Evolutionary conservation across 2,888 invertebrate species (phyloP).

Genomic region (Ormyrus thymus): DNA sequence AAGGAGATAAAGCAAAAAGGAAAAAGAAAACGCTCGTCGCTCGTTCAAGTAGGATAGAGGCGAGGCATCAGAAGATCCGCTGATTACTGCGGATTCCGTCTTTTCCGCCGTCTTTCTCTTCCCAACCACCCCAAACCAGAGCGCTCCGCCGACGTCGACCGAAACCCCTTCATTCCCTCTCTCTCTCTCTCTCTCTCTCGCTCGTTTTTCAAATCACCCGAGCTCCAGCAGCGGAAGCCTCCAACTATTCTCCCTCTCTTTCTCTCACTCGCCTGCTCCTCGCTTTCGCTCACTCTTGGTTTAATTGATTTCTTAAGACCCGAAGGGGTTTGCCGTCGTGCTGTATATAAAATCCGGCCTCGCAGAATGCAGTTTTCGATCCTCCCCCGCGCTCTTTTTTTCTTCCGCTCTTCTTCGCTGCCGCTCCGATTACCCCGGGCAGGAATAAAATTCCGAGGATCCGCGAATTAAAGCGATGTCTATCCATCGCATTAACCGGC

Average conservation of each 20-base stretch:
- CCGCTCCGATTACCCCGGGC: background rate
- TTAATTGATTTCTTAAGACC: conserved; percentile 71
- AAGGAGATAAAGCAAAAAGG: conserved; percentile 58
- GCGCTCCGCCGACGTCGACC: conserved; percentile 55
- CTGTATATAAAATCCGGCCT: conserved; percentile 44
- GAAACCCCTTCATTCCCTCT: conserved; percentile 55
- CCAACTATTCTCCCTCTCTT: conserved; percentile 25
- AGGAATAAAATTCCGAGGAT: background rate
- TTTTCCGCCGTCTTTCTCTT: conserved; percentile 71
- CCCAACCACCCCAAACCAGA: conserved; percentile 61
- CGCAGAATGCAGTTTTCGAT: conserved; percentile 63
- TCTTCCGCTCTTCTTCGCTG: background rate
- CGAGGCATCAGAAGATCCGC: conserved; percentile 64
- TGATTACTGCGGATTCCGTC: conserved; percentile 72
- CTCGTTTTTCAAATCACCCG: conserved; percentile 50
- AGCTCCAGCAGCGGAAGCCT: conserved; percentile 36
- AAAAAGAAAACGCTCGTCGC: conserved; percentile 63
- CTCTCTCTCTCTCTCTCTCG: conserved; percentile 48
- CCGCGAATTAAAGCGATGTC: too few relatives aligned
- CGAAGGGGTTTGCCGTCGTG: conserved; percentile 67
- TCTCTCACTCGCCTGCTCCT: conserved; percentile 59
- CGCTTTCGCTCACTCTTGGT: conserved; percentile 56
- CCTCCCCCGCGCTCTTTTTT: conserved; percentile 1
- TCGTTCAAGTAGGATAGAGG: conserved; percentile 57
- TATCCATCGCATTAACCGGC: too few relatives aligned